Percentiles rank a stretch among this genome's conserved stretches.
These are phyloP conservation scores for Pandion haliaetus DNA, from an alignment of 2,113 vertebrate genomes.

Conservation along the genomic window DNA sequence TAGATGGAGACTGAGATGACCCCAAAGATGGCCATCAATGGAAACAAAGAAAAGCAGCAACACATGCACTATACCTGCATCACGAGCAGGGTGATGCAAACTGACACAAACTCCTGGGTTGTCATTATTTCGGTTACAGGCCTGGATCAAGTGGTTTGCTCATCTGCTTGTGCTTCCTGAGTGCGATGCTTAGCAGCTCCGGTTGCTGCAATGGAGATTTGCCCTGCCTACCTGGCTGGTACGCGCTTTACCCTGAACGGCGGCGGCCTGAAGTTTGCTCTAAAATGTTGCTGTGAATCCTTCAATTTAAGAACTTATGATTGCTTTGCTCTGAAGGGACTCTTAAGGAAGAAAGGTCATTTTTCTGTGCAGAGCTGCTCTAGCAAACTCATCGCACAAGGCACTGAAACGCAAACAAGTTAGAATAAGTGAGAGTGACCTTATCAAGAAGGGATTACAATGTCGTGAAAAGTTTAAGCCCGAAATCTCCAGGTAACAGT, in stretches of 20 bases:
- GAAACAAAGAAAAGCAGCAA: neutral
- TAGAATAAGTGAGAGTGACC: neutral
- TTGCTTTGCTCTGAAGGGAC: neutral
- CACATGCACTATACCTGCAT: fast-evolving
- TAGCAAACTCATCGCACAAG: neutral
- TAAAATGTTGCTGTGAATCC: neutral
- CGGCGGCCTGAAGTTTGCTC: neutral
- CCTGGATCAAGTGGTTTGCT: neutral
- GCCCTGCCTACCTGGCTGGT: too few species aligned
- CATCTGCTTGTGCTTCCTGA: neutral
- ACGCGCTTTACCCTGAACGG: fast-evolving
- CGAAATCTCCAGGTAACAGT: neutral
- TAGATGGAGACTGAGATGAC: neutral
- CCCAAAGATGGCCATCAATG: fast-evolving
- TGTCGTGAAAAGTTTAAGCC: neutral
- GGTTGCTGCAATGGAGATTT: neutral
- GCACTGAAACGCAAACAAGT: neutral
- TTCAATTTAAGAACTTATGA: neutral
- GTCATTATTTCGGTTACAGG: neutral
- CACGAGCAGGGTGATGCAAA: neutral
- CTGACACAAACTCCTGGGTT: neutral
- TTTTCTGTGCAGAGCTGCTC: neutral
- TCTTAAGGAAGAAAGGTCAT: neutral
- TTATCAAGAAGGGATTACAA: neutral
- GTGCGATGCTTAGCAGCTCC: neutral